phyloP scores from a whole-genome alignment of 2,888 invertebrate genomes.

The Drosophila peninsularis region DNA sequence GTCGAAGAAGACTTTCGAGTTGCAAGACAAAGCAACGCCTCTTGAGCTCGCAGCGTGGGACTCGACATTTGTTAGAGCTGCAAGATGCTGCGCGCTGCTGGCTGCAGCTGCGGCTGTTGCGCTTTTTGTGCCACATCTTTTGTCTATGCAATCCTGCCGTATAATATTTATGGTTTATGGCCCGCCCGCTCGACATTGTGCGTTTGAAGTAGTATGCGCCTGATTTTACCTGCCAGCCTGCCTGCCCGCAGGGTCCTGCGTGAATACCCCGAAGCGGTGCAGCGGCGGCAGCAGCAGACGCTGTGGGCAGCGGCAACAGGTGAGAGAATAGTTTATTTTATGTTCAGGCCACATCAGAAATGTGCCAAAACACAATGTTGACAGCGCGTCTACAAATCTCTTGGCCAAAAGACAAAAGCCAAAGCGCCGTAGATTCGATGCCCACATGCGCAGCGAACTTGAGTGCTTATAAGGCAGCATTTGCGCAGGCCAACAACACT shows the following conservation, averaged over 20 bases:
- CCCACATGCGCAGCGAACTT: slow-evolving; percentile 67
- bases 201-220: slow-evolving; percentile 55
- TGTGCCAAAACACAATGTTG: slow-evolving; percentile 65
- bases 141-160: slow-evolving; percentile 34
- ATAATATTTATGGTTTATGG: slow-evolving; percentile 54
- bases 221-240: slow-evolving; percentile 65
- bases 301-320: slow-evolving; percentile 55
- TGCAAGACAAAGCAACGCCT: slow-evolving; percentile 68
- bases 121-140: slow-evolving; percentile 52
- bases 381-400: slow-evolving; percentile 61
- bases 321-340: slow-evolving; percentile 49
- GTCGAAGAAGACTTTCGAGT: slow-evolving; percentile 25
- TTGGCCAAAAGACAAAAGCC: slow-evolving; percentile 72
- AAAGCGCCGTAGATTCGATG: slow-evolving; percentile 65
- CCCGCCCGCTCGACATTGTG: slow-evolving; percentile 42
- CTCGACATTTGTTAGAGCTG: slow-evolving; percentile 22
- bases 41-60: slow-evolving; percentile 70
- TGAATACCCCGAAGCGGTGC: slow-evolving; percentile 60
- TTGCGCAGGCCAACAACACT: slow-evolving; percentile 46
- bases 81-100: slow-evolving; percentile 11
- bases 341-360: slow-evolving; percentile 29
- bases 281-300: slow-evolving; percentile 21
- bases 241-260: slow-evolving; percentile 57
- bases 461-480: slow-evolving; percentile 74
- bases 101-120: slow-evolving; percentile 48